Percentiles rank a stretch among this genome's conserved stretches.
Evolutionary conservation across 2,797 vertebrate species (phyloP).

Genomic region (Gadopsis bispinosus): DNA sequence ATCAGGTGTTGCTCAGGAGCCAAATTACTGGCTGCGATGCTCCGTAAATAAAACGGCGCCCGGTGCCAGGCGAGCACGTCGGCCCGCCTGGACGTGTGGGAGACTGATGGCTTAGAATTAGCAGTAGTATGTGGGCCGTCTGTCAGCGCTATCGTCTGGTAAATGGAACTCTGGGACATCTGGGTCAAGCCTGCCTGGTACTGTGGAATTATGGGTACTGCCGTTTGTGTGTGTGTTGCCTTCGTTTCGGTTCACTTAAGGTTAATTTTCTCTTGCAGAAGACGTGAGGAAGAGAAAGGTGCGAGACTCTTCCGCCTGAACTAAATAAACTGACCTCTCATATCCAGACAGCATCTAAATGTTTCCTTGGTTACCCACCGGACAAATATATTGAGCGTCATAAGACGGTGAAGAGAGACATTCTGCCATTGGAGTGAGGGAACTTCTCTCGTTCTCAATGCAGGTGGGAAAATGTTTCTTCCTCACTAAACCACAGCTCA

Average conservation of each 20-base stretch:
- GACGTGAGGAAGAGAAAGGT: not conserved
- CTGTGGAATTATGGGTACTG: conserved; percentile 27
- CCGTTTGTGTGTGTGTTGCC: conserved; percentile 16
- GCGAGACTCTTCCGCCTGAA: not conserved
- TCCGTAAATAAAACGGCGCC: conserved; percentile 50
- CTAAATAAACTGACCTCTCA: not conserved
- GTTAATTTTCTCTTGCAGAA: not conserved
- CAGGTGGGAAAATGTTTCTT: not conserved
- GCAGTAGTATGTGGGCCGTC: conserved; percentile 53
- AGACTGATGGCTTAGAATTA: conserved; percentile 62
- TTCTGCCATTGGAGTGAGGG: not conserved
- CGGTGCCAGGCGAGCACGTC: conserved; percentile 35
- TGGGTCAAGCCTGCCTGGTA: conserved; percentile 39
- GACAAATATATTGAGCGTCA: not conserved
- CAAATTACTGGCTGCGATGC: conserved; percentile 51
- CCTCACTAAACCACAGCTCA: not conserved
- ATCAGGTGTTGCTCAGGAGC: conserved; percentile 17
- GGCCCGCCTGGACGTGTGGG: conserved; percentile 52
- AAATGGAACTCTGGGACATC: conserved; percentile 54
- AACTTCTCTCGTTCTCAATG: not conserved
- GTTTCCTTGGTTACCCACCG: not conserved
- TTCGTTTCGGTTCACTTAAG: conserved; percentile 15
- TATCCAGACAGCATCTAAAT: not conserved
- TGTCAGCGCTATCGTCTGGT: conserved; percentile 49
- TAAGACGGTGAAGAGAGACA: not conserved